These are phyloP conservation scores for Zeus faber DNA, from an alignment of 2,113 vertebrate species.

Conservation along the genomic window DNA sequence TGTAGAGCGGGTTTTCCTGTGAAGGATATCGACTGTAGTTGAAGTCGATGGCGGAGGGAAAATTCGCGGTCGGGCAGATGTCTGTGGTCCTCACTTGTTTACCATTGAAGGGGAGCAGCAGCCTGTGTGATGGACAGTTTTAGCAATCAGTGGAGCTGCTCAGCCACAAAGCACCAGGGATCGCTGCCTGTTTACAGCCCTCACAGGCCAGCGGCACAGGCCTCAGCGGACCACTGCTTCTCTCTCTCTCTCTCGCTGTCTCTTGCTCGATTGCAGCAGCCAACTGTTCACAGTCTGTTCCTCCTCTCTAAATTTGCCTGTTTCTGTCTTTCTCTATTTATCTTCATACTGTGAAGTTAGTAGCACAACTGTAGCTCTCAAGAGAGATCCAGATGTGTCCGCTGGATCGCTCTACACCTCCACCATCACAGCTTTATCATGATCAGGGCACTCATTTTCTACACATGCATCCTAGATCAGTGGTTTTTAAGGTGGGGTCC, in stretches of 20 bases:
- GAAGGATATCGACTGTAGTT: slow-evolving; percentile 24
- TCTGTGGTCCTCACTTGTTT: slow-evolving; percentile 45
- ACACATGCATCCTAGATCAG: too few relatives aligned
- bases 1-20: too few relatives aligned
- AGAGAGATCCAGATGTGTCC: too few relatives aligned
- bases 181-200: slow-evolving; percentile 51
- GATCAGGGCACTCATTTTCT: too few relatives aligned
- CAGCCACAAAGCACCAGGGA: slow-evolving; percentile 60
- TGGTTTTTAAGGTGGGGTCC: too few relatives aligned
- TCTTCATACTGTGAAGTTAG: too few relatives aligned
- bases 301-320: not conserved
- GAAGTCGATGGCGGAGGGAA: slow-evolving; percentile 43
- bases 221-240: slow-evolving; percentile 31
- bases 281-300: too few relatives aligned
- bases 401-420: too few relatives aligned
- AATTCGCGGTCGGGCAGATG: slow-evolving; percentile 33
- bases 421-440: too few relatives aligned
- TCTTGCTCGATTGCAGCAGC: too few relatives aligned
- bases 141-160: slow-evolving; percentile 65
- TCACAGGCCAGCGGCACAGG: slow-evolving; percentile 50
- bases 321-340: not conserved
- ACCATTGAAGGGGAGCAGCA: slow-evolving; percentile 51
- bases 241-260: slow-evolving; percentile 12
- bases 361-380: too few relatives aligned
- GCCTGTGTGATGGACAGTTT: slow-evolving; percentile 61